A percentile compares a stretch with the other conserved stretches of the same genome.
Evolutionary conservation across 92 coral and sea anemone genomes (phyloP).

Genomic region (Porites divaricata): DNA sequence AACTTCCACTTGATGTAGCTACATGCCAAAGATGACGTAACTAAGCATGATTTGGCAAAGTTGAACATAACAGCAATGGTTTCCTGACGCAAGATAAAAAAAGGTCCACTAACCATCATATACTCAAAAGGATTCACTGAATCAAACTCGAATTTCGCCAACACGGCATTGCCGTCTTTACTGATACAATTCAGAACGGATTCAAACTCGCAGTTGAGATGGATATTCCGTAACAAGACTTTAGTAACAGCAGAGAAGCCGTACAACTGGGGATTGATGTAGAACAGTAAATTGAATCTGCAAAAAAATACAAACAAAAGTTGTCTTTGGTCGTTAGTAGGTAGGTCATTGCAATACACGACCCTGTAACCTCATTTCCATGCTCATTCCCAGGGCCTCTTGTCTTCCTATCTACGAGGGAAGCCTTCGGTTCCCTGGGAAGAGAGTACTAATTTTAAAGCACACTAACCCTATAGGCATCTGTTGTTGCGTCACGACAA

Average conservation of each 20-base stretch:
- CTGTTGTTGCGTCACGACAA: conserved; percentile 51
- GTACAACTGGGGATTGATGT: conserved; percentile 63
- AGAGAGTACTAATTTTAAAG: too few species aligned
- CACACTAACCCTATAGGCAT: conserved; percentile 64
- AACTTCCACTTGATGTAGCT: neutral
- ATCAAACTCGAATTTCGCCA: conserved; percentile 54
- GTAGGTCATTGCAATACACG: too few species aligned
- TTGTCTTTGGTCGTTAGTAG: too few species aligned
- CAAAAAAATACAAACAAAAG: neutral
- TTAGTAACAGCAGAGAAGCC: conserved; percentile 61
- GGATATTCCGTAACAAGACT: conserved; percentile 41
- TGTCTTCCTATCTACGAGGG: too few species aligned
- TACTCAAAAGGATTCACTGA: conserved; percentile 56
- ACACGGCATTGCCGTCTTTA: conserved; percentile 66
- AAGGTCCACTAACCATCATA: conserved; percentile 37
- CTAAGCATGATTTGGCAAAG: too few species aligned
- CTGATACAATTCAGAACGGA: conserved; percentile 57
- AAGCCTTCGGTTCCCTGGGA: too few species aligned
- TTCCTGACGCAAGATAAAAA: too few species aligned
- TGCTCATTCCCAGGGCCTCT: too few species aligned
- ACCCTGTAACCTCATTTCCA: too few species aligned
- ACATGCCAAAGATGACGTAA: neutral
- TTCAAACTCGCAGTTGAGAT: conserved; percentile 48
- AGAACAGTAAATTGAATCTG: conserved; percentile 60
- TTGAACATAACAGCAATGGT: too few species aligned